A percentile compares a stretch with the other conserved stretches of the same genome.
Evolutionary conservation across 2,797 vertebrate genomes (phyloP).

Genomic region (Trichosurus vulpecula): DNA sequence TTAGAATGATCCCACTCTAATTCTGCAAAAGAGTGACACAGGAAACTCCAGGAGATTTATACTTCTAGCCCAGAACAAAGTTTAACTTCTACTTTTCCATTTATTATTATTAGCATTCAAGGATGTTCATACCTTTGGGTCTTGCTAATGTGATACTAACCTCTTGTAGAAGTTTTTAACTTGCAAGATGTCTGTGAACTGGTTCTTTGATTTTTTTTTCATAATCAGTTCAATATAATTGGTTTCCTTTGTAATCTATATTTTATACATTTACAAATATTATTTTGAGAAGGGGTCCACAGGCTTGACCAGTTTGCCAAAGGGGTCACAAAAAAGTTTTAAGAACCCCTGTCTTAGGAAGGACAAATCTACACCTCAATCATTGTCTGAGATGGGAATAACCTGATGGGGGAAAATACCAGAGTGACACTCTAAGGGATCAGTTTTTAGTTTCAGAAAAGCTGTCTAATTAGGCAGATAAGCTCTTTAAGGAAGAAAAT

Average conservation of each 20-base stretch:
- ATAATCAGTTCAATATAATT: neutral
- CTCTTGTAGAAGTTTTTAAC: neutral
- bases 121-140: conserved; percentile 22
- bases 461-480: neutral
- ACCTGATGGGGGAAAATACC: neutral
- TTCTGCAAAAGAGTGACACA: neutral
- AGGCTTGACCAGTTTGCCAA: neutral
- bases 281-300: neutral
- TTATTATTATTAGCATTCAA: conserved; percentile 51
- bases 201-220: neutral
- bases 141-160: neutral
- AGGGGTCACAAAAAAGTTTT: neutral
- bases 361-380: neutral
- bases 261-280: neutral
- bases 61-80: neutral
- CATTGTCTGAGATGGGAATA: neutral
- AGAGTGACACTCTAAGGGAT: neutral
- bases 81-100: conserved; percentile 1
- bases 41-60: neutral
- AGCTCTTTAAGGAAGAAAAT: neutral
- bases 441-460: neutral
- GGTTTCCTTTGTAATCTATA: neutral
- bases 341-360: neutral
- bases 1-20: neutral
- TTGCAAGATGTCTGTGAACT: neutral